Conservation (phyloP, 2,888 invertebrate species). For the Mesoligia furuncula region DNA sequence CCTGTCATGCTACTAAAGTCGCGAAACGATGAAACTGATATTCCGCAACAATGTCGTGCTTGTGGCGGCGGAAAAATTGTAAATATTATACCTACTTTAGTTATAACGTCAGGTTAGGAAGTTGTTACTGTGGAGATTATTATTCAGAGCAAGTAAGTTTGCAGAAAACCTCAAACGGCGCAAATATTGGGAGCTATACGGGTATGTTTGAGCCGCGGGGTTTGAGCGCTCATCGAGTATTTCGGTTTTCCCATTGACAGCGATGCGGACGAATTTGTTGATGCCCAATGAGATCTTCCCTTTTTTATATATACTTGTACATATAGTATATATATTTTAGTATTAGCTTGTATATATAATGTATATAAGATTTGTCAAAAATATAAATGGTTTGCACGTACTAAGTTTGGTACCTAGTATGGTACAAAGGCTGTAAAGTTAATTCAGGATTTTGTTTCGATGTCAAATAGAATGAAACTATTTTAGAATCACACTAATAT, state of each 20-base stretch:
- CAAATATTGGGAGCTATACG: not conserved
- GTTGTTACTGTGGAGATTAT: not conserved
- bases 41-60: not conserved
- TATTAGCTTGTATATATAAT: too few relatives aligned
- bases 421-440: not conserved
- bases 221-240: not conserved
- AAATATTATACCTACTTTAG: not conserved
- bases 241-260: not conserved
- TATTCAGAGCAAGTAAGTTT: slow-evolving; percentile 1
- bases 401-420: not conserved
- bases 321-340: not conserved
- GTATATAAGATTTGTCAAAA: not conserved
- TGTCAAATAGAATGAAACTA: not conserved
- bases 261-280: not conserved
- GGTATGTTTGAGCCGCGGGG: not conserved
- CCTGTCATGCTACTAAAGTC: not conserved
- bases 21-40: slow-evolving; percentile 31
- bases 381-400: not conserved
- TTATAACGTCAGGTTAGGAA: not conserved
- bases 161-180: not conserved
- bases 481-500: too few relatives aligned
- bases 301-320: not conserved
- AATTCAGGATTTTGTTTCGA: not conserved
- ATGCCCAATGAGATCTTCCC: not conserved
- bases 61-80: not conserved